Conservation (phyloP, 2,797 vertebrate species). For the Phataginus tricuspis region DNA sequence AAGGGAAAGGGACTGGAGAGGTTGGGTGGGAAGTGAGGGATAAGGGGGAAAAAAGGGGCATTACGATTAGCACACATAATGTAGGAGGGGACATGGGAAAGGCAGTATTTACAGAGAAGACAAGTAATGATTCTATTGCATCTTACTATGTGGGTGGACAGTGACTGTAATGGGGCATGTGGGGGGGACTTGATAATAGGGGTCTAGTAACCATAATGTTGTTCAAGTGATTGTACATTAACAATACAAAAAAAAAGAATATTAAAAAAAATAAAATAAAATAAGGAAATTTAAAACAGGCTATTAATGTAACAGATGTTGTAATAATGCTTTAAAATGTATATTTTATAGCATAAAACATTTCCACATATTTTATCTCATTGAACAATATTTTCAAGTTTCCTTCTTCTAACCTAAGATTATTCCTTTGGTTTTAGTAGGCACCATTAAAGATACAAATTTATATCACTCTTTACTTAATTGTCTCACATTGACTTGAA, state of each 20-base stretch:
- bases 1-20: too few species aligned
- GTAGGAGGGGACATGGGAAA: too few species aligned
- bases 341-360: constrained; percentile 35
- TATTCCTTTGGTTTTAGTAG: constrained; percentile 1
- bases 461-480: constrained; percentile 12
- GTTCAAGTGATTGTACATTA: too few species aligned
- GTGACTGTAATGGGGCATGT: too few species aligned
- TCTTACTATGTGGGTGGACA: too few species aligned
- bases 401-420: constrained; percentile 20
- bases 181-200: too few species aligned
- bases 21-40: too few species aligned
- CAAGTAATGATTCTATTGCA: too few species aligned
- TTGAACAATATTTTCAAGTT: background rate
- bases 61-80: too few species aligned
- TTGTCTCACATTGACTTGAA: background rate
- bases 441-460: constrained; percentile 14
- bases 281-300: constrained; percentile 55
- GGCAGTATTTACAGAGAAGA: too few species aligned
- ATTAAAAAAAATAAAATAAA: background rate
- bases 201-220: too few species aligned
- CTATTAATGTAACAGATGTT: background rate
- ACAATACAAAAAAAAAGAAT: background rate
- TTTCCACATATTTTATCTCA: background rate
- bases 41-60: too few species aligned
- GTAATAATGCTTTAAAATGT: constrained; percentile 4